Evolutionary conservation across 2,113 vertebrate genomes (phyloP).

Genomic region (Etheostoma spectabile): DNA sequence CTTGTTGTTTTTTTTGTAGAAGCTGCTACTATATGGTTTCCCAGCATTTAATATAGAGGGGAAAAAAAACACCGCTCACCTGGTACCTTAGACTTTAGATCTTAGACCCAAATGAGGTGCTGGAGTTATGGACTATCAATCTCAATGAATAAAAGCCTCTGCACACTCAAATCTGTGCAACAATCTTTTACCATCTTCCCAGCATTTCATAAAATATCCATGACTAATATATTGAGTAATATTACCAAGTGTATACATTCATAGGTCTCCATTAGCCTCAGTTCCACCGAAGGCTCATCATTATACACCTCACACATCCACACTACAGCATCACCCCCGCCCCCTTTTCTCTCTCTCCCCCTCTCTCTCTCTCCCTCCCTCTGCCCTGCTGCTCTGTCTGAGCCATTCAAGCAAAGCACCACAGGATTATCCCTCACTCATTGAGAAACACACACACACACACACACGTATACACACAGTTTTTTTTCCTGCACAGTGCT

Average conservation of each 20-base stretch:
- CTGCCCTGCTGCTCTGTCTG: conserved; percentile 50
- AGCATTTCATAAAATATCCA: not conserved
- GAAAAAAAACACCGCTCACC: no score
- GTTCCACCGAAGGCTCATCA: not conserved
- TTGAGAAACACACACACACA: conserved; percentile 48
- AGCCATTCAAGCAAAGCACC: conserved; percentile 69
- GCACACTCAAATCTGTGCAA: no score
- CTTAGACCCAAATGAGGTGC: no score
- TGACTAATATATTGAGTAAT: not conserved
- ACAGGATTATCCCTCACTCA: conserved; percentile 62
- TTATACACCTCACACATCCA: conserved; percentile 2
- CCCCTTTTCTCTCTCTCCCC: not conserved
- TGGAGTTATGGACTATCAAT: no score
- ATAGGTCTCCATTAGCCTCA: not conserved
- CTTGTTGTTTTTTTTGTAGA: not conserved
- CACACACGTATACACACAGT: conserved; percentile 42
- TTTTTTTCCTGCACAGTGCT: conserved; percentile 18
- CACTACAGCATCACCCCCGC: conserved; percentile 28
- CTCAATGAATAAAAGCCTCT: no score
- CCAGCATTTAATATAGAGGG: not conserved
- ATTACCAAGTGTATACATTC: not conserved
- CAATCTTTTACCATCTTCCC: no score
- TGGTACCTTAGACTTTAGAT: no score
- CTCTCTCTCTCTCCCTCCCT: conserved; percentile 12
- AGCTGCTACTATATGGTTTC: not conserved